Base-by-base conservation (phyloP, 2,888 invertebrate species). In the Drosophila parthenogenetica region DNA sequence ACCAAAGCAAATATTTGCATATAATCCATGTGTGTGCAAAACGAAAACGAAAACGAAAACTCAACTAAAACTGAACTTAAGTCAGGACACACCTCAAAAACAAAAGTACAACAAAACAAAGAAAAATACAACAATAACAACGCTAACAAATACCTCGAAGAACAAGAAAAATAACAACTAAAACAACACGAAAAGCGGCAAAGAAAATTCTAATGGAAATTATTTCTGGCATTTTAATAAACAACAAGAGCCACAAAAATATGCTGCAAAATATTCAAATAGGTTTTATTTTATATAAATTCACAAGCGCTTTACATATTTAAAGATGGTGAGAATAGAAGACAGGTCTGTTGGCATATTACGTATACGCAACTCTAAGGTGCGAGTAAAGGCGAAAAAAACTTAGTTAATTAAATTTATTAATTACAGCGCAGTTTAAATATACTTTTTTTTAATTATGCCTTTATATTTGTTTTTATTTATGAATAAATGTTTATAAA, bases 211-310 rank as follows among this genome's bases (percentile, higher is more conserved):
- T 57, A 69, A 53, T 65, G 54, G 79, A 82, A 84, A 86, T 86
- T 72, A 81, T 84, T 81, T 77, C 73, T 68, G 86, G 81, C 69
- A 85, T 85, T 85, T 84, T 80, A 81, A 86, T 86, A 86, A 83
- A 80, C 86, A 85, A 83, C 69, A 60, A 46, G 58, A 50, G 49
- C 68, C 55, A 19, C 40, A 64, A 55, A 61, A 73, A 72, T 67
- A 65, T 78, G 57, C 61, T 49, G 54, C 50, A 70, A 60, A 55
- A 70, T 71, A 78, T 80, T 81, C 61, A 49, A 65, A 67, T 68
- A 57, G 29, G 55, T 70, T 70, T 66, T 64, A 51, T 53, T 65
- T 65, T 55, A 43, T 42, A 61, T 48, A 64, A 46, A 65, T 77
- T 59, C 61, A 22, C 70, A 67, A 69, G 66, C 63, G 59, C 49